Evolutionary conservation across 2,888 invertebrate species (phyloP).

Genomic region (Pyrgus malvae): DNA sequence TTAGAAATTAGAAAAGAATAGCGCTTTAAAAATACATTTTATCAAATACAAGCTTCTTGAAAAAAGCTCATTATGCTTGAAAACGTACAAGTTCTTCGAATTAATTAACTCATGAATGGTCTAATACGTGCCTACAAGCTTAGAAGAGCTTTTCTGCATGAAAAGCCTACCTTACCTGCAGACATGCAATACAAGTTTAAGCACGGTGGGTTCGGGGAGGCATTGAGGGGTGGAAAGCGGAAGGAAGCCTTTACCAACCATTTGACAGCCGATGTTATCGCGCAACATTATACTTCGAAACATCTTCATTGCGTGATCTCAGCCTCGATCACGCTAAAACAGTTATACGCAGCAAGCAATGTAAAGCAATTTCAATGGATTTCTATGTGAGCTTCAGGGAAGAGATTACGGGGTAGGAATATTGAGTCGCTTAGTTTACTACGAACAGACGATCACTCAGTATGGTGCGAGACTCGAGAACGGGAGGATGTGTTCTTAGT

Average conservation of each 20-base stretch:
- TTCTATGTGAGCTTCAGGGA: not conserved
- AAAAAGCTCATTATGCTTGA: slow-evolving; percentile 2
- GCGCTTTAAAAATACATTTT: too few species aligned
- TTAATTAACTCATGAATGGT: slow-evolving; percentile 48
- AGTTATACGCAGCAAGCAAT: slow-evolving; percentile 36
- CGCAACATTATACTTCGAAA: not conserved
- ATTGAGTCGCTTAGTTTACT: slow-evolving; percentile 19
- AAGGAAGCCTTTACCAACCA: slow-evolving; percentile 24
- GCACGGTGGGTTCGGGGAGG: slow-evolving; percentile 44
- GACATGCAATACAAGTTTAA: slow-evolving; percentile 66
- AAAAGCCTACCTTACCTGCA: slow-evolving; percentile 64
- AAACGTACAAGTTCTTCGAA: slow-evolving; percentile 22
- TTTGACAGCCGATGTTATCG: slow-evolving; percentile 18
- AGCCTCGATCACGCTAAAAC: too few species aligned
- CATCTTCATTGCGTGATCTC: slow-evolving; percentile 38
- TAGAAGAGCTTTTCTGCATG: slow-evolving; percentile 53
- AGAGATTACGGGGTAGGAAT: slow-evolving; percentile 15
- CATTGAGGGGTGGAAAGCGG: slow-evolving; percentile 33
- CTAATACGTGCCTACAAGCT: slow-evolving; percentile 38
- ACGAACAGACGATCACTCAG: slow-evolving; percentile 17
- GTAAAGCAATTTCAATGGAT: slow-evolving; percentile 32
- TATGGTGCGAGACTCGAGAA: slow-evolving; percentile 17
- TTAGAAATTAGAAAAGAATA: too few species aligned
- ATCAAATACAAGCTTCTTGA: too few species aligned
- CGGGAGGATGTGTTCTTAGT: slow-evolving; percentile 4